Percentiles rank a stretch among this genome's conserved stretches.
phyloP scores from a whole-genome alignment of 2,113 vertebrate species.

The Takifugu bimaculatus region DNA sequence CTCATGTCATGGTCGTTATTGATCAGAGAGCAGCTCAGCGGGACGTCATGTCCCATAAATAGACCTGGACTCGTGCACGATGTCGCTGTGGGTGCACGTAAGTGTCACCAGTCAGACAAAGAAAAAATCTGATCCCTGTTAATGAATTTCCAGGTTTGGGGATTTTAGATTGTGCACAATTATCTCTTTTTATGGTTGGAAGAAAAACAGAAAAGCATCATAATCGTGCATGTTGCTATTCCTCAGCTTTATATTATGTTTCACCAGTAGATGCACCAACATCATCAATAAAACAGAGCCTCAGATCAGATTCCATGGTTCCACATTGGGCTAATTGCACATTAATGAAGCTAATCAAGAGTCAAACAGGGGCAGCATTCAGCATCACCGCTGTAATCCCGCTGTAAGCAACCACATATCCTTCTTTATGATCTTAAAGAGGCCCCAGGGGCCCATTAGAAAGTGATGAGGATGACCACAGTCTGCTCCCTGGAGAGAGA shows the following conservation, averaged over 20 bases:
- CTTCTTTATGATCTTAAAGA: slow-evolving; percentile 63
- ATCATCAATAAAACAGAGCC: slow-evolving; percentile 13
- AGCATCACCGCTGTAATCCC: slow-evolving; percentile 52
- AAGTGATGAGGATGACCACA: slow-evolving; percentile 43
- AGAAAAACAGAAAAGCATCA: too few relatives aligned
- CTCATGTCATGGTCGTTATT: slow-evolving; percentile 15
- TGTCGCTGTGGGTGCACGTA: not conserved
- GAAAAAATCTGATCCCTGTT: not conserved
- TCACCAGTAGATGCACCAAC: not conserved
- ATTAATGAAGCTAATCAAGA: slow-evolving; percentile 61
- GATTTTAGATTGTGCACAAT: too few relatives aligned
- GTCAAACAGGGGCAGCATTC: slow-evolving; percentile 47
- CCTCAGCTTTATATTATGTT: too few relatives aligned
- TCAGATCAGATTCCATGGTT: slow-evolving; percentile 39
- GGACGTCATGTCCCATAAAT: slow-evolving; percentile 31
- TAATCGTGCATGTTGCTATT: too few relatives aligned
- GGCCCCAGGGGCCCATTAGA: slow-evolving; percentile 55
- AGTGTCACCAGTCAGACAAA: not conserved
- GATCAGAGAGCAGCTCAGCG: slow-evolving; percentile 34
- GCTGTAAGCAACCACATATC: slow-evolving; percentile 46
- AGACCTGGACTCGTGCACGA: slow-evolving; percentile 5
- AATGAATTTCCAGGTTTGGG: too few relatives aligned
- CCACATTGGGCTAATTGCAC: slow-evolving; percentile 42
- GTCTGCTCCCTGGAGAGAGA: slow-evolving; percentile 31
- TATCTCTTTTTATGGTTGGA: too few relatives aligned